Evolutionary conservation across 2,797 vertebrate species (phyloP).

Genomic region (Sparus aurata): DNA sequence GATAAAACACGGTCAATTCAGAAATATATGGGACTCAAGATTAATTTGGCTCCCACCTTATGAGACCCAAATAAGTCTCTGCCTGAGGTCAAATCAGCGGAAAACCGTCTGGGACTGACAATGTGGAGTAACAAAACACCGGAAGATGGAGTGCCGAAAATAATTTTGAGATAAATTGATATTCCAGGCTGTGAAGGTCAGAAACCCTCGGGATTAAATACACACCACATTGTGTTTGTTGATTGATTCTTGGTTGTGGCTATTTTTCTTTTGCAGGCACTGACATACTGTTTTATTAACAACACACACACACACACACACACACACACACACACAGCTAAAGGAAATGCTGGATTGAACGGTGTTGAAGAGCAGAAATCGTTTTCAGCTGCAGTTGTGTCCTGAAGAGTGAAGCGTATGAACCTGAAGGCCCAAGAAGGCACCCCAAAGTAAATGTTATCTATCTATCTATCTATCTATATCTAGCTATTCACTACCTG

Average conservation of each 20-base stretch:
- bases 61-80: slow-evolving; percentile 43
- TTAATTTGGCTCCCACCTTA: slow-evolving; percentile 8
- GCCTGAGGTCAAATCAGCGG: slow-evolving; percentile 37
- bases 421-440: neutral
- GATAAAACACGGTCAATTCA: slow-evolving; percentile 18
- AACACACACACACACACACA: slow-evolving; percentile 32
- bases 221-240: slow-evolving; percentile 54
- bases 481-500: too few relatives aligned
- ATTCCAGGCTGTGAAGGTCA: slow-evolving; percentile 67
- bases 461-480: too few relatives aligned
- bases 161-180: slow-evolving; percentile 69
- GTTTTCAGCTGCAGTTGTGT: slow-evolving; percentile 28
- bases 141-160: slow-evolving; percentile 60
- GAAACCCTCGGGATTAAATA: slow-evolving; percentile 65
- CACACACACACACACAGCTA: slow-evolving; percentile 29
- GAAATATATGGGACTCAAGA: slow-evolving; percentile 20
- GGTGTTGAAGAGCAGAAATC: slow-evolving; percentile 24
- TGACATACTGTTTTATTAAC: slow-evolving; percentile 51
- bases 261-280: slow-evolving; percentile 58
- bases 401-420: neutral
- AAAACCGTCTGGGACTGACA: slow-evolving; percentile 37
- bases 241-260: slow-evolving; percentile 69
- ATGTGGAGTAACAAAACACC: slow-evolving; percentile 38
- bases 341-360: slow-evolving; percentile 47
- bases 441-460: neutral